Base-by-base conservation (phyloP, 2,797 vertebrate genomes). In the Spatula clypeata region DNA sequence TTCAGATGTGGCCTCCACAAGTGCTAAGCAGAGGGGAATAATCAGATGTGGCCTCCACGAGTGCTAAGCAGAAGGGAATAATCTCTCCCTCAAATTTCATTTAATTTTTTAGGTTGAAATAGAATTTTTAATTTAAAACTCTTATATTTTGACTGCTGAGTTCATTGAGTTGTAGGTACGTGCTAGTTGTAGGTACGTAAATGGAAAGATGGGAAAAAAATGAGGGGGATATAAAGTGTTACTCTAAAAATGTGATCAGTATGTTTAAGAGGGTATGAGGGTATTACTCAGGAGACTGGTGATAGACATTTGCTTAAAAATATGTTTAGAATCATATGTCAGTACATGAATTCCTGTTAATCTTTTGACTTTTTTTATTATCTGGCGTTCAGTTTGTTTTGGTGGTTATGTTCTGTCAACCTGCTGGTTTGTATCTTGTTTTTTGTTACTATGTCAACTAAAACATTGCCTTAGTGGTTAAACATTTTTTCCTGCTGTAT, bases 401-500 rank as follows among this genome's bases (percentile, higher is more conserved):
- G 13, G 64, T 57, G 57, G 31, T 83, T 91, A 71, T 91, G 21
- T 53, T 93, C 32, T 90, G 86, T 82, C 65, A 88, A 2, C 26
- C 49, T 64, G 69, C 76, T 36, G 23, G 36, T 84, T 64, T 70
- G 32, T 55, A 87, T 84, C 20, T 76, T 75, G 19, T 80, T 26
- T n/a, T 80, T 95, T 73, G 23, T 93, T 91, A 76, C 32, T 60
- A 75, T 69, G 47, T 69, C 64, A 74, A 45, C 93, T 94, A 88
- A 93, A 87, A 62, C 69, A 90, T 31, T 84, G 45, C 31, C 61
- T 91, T 84, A 62, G 44, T 42, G 69, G 62, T 94, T 80, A 79
- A 95, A 61, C 20, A 85, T 36, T 75, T 88, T 34, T 94, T 90
- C 87, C 47, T 90, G 24, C 67, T 40, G 29, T 54, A 54, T 80